A percentile compares a stretch with the other conserved stretches of the same genome.
Evolutionary conservation across 2,797 vertebrate species (phyloP).

Genomic region (Lophotriccus pileatus): DNA sequence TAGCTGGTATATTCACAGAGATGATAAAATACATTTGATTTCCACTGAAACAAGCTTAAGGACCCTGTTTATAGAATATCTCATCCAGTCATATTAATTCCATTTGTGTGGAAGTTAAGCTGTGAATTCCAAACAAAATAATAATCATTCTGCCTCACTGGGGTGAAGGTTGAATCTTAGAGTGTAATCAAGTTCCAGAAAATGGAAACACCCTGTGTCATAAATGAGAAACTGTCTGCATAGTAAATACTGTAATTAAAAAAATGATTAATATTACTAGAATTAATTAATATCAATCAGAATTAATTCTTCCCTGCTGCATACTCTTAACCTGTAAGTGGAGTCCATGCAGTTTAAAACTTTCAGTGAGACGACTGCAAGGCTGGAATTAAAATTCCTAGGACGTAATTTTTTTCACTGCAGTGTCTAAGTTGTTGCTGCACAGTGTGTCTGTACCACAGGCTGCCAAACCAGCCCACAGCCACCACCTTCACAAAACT

Average conservation of each 20-base stretch:
- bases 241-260: neutral
- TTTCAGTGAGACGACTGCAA: neutral
- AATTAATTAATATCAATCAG: neutral
- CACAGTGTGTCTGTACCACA: rapidly evolving
- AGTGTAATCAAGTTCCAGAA: neutral
- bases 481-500: neutral
- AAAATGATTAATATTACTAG: neutral
- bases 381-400: neutral
- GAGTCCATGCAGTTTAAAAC: neutral
- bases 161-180: neutral
- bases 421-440: neutral
- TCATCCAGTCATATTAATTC: neutral
- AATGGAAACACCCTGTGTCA: neutral
- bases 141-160: neutral
- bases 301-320: neutral
- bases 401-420: neutral
- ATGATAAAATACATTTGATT: constrained; percentile 42
- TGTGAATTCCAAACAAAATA: constrained; percentile 17
- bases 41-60: constrained; percentile 2
- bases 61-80: neutral
- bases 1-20: neutral
- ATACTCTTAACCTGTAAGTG: neutral
- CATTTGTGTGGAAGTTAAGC: neutral
- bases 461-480: neutral
- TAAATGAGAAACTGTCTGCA: neutral